Evolutionary conservation across 2,888 invertebrate genomes (phyloP).

Genomic region (Creontiades dilutus): DNA sequence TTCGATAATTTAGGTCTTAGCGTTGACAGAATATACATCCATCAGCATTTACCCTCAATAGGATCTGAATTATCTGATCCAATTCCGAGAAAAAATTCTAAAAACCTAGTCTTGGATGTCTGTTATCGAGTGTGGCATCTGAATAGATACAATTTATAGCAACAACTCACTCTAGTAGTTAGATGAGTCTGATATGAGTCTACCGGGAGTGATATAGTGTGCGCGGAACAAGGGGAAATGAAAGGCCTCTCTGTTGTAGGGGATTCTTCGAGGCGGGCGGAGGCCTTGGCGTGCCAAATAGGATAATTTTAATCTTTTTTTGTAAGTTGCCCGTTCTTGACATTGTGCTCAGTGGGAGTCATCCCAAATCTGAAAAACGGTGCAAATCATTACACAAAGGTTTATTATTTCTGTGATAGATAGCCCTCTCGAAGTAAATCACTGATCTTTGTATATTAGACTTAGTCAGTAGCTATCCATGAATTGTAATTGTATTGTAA

Average conservation of each 20-base stretch:
- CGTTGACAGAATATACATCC: no score
- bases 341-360: slow-evolving; percentile 38
- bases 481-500: no score
- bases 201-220: slow-evolving; percentile 1
- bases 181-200: background rate
- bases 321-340: slow-evolving; percentile 13
- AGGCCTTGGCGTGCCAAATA: background rate
- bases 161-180: background rate
- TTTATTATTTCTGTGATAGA: no score
- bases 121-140: background rate
- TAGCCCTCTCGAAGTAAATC: no score
- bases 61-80: no score
- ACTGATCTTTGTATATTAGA: no score
- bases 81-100: no score
- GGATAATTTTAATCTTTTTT: slow-evolving; percentile 10
- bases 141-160: background rate
- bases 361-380: slow-evolving; percentile 33
- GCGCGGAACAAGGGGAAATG: background rate
- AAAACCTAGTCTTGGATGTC: background rate
- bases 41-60: no score
- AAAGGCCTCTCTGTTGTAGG: background rate
- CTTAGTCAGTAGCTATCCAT: no score
- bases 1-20: no score
- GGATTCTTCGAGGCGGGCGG: slow-evolving; percentile 7
- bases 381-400: no score